Evolutionary conservation across 2,797 vertebrate species (phyloP).

Genomic region (Anguilla marmorata): DNA sequence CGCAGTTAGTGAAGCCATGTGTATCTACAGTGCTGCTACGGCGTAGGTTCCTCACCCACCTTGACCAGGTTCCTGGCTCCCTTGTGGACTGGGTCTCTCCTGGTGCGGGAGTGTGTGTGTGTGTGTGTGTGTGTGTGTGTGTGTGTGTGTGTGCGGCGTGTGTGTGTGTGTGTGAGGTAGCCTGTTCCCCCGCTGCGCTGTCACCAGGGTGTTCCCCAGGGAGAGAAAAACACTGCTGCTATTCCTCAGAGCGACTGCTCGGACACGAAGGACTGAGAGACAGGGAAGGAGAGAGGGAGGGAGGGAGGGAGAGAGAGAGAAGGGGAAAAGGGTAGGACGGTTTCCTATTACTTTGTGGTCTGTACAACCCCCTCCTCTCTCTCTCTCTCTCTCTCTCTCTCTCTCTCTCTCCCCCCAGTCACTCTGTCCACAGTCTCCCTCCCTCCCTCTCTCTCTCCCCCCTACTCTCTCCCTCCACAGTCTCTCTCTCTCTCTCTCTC

Average conservation of each 20-base stretch:
- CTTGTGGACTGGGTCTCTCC: constrained; percentile 32
- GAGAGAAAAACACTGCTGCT: constrained; percentile 52
- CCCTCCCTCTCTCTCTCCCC: neutral
- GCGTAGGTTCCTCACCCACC: constrained; percentile 53
- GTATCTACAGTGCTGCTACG: neutral
- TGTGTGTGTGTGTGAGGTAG: neutral
- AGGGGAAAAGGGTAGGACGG: constrained; percentile 64
- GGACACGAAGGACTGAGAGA: constrained; percentile 57
- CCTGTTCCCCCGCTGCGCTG: neutral
- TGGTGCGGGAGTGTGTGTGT: neutral
- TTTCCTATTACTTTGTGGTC: constrained; percentile 73
- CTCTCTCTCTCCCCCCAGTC: constrained; percentile 36
- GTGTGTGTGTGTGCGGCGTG: no score
- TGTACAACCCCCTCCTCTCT: constrained; percentile 42
- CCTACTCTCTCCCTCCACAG: constrained; percentile 11
- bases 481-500: neutral
- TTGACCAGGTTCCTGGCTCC: constrained; percentile 36
- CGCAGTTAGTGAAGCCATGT: neutral
- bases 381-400: constrained; percentile 25
- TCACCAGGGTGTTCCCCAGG: constrained; percentile 35
- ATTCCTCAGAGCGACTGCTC: constrained; percentile 65
- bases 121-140: neutral
- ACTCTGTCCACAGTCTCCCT: neutral
- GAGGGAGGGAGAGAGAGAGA: constrained; percentile 54
- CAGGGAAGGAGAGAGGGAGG: constrained; percentile 51